Evolutionary conservation across 2,113 vertebrate genomes (phyloP), one percentile per base, ranked within the genome.

Genomic region (Felis catus): DNA sequence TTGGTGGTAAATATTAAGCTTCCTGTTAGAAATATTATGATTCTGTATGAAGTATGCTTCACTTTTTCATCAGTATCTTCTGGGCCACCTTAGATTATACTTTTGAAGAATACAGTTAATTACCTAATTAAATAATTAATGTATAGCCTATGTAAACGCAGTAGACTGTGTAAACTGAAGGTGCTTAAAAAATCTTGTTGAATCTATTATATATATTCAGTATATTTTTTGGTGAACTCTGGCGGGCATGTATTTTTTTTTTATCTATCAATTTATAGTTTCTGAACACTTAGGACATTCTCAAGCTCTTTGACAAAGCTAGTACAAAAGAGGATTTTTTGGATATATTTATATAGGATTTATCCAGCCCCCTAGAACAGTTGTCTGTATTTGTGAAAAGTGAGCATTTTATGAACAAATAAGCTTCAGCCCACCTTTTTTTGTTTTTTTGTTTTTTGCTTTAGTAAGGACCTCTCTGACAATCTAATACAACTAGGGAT

Each of bases 91-190:
- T 66, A 85, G 71, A 71, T 66, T 68, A 82, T 5, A 68, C 73
- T 85, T 45, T 83, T 92, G 21, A 89, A 91, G 66, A 89, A 48
- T 68, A 74, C 1, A 82, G 66, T 61, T 96, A 95, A 95, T 88
- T 86, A 13, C n/a, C 86, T 94, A 68, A 92, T 48, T 70, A 92
- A 71, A n/a, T 80, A 79, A 73, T 76, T 84, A 76, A 81, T 94
- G 19, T 93, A 58, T 68, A 91, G 23, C 25, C 21, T 89, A 10
- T 63, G 14, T 66, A 88, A 58, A 96, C 23, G 58, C 21, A 80
- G 7, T 63, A 65, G 23, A 78, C 31, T 88, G 3, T 84, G 14
- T 81, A 97, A 82, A 68, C 15, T 85, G 51, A 48, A 81, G 41
- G 16, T 9, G 41, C 71, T 89, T 27, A 82, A 68, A 95, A 86